Conservation (phyloP, 2,888 invertebrate genomes). For the Sympetrum striolatum region DNA sequence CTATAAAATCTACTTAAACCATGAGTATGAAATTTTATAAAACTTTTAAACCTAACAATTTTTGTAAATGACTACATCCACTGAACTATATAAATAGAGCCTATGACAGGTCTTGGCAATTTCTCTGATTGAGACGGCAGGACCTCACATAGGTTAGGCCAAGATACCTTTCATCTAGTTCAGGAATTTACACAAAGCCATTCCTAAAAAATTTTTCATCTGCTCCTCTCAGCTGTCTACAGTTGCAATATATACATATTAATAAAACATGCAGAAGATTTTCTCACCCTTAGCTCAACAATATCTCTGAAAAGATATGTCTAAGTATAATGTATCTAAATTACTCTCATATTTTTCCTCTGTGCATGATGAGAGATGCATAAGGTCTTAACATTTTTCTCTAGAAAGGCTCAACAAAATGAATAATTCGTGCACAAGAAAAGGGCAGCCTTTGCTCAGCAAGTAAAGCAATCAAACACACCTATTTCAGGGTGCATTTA, state of each 20-base stretch:
- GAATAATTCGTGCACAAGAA: constrained; percentile 12
- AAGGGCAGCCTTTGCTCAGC: constrained; percentile 5
- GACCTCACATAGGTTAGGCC: constrained; percentile 12
- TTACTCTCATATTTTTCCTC: neutral
- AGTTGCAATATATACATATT: neutral
- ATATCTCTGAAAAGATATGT: neutral
- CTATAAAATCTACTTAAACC: neutral
- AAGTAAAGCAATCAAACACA: neutral
- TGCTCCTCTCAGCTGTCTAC: neutral
- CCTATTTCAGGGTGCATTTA: neutral
- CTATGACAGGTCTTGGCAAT: neutral
- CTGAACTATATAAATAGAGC: neutral
- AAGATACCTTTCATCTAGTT: neutral
- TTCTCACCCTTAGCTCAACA: neutral
- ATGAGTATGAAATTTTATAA: neutral
- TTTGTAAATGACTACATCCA: neutral
- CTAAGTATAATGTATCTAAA: neutral
- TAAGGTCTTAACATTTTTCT: neutral
- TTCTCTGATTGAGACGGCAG: neutral
- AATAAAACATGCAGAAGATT: constrained; percentile 8
- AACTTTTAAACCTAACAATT: neutral
- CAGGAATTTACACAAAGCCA: neutral
- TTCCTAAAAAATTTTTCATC: neutral
- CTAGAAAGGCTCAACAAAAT: neutral
- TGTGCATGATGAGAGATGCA: constrained; percentile 18